Conservation (phyloP, 2,113 vertebrate genomes). For the Apodemus sylvaticus region DNA sequence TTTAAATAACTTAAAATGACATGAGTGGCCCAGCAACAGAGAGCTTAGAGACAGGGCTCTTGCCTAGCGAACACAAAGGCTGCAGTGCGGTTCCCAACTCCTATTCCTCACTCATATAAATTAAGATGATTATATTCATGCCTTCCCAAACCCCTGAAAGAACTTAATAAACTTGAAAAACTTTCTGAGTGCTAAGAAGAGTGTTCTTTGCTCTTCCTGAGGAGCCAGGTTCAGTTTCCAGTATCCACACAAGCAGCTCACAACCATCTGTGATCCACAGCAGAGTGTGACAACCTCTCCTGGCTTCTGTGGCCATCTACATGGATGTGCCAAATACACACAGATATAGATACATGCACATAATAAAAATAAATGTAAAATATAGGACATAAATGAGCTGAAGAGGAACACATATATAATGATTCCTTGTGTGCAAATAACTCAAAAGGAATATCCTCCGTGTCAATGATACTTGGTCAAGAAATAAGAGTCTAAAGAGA, state of each 20-base stretch:
- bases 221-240: neutral
- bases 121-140: neutral
- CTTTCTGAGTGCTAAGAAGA: no score
- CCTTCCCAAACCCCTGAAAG: neutral
- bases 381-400: neutral
- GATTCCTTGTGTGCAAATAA: neutral
- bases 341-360: neutral
- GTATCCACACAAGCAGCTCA: neutral
- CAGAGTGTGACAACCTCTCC: neutral
- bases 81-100: neutral
- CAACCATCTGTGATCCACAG: neutral
- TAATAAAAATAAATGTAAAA: neutral
- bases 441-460: neutral
- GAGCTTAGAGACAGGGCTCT: neutral
- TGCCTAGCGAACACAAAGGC: neutral
- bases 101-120: no score
- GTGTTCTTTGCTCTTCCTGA: no score
- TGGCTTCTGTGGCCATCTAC: neutral
- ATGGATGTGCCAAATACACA: neutral
- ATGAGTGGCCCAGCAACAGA: neutral
- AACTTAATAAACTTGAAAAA: no score
- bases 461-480: neutral
- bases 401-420: neutral
- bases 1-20: neutral
- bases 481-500: neutral